These are phyloP conservation scores for Drosophila mercatorum DNA, from an alignment of 2,888 invertebrate species.

Conservation along the genomic window DNA sequence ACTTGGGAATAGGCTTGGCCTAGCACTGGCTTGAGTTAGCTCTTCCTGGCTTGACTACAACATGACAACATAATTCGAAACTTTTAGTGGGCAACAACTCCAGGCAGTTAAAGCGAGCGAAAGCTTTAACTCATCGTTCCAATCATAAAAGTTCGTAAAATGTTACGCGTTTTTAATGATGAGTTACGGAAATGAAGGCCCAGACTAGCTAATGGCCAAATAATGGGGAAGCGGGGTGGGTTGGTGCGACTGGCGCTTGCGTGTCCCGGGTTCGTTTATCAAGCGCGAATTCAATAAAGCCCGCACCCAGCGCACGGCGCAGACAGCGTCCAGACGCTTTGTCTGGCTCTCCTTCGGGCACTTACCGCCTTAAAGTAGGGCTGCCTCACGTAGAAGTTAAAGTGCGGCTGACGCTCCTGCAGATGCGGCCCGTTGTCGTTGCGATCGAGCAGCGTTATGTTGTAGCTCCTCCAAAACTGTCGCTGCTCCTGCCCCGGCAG, in stretches of 20 bases:
- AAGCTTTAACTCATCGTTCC: conserved; percentile 43
- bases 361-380: conserved; percentile 83
- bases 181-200: conserved; percentile 40
- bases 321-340: conserved; percentile 64
- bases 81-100: not conserved
- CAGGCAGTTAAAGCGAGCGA: conserved; percentile 42
- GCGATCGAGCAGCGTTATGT: conserved; percentile 90
- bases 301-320: conserved; percentile 59
- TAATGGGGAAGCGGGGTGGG: conserved; percentile 41
- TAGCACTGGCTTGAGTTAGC: not conserved
- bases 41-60: conserved; percentile 19
- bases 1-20: conserved; percentile 74
- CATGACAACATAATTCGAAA: conserved; percentile 74
- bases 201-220: conserved; percentile 71
- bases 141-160: conserved; percentile 65
- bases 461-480: conserved; percentile 55
- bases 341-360: conserved; percentile 53
- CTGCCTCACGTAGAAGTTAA: conserved; percentile 78
- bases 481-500: conserved; percentile 54
- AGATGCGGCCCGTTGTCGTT: conserved; percentile 96
- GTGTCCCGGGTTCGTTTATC: conserved; percentile 66
- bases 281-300: conserved; percentile 70
- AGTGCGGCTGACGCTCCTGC: conserved; percentile 84
- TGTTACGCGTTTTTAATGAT: conserved; percentile 76
- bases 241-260: conserved; percentile 57